Evolutionary conservation across 2,888 invertebrate genomes (phyloP), one percentile per base, ranked within the genome.

Genomic region (Heliconius aoede): DNA sequence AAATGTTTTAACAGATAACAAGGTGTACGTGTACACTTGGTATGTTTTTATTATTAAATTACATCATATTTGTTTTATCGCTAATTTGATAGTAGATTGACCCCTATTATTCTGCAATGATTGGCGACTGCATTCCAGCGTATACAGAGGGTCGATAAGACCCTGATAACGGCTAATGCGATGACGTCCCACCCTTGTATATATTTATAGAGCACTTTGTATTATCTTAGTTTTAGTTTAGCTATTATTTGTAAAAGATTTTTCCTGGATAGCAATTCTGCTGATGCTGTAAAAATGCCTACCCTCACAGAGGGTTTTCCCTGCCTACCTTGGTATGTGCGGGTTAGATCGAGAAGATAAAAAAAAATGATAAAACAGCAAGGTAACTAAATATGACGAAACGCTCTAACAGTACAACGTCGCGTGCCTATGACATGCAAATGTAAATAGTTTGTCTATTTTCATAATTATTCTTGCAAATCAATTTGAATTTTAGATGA

Each of bases 41-140:
- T 7, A 46, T 46, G 7, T 46, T 46, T 46, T 46, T 46, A 5
- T 18, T 46, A 18, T 46, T 46, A 18, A 3, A 46, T 46, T 46
- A 46, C 18, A 46, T 46, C 18, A 46, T 18, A 46, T 46, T 46
- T 46, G 46, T 46, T 3, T 46, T 46, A 46, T 46, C 18, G 18
- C 46, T 46, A 18, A 1, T 46, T 46, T 3, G 18, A 18, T 5
- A 46, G 18, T 18, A 18, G 46, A 46, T 18, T 18, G 55, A 64
- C 72, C 74, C 89, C 89, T 88, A 87, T 87, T 86, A 88, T 90
- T 90, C 86, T 85, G 84, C 86, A 84, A 85, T 88, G 92, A 94
- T 93, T 92, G 91, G 90, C 89, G 85, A 89, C 87, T 86, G 85
- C 86, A 88, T 87, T 89, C 85, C 86, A 86, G 90, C 91, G 88